Base-by-base conservation (phyloP, 2,113 vertebrate genomes). In the Isichthys henryi region DNA sequence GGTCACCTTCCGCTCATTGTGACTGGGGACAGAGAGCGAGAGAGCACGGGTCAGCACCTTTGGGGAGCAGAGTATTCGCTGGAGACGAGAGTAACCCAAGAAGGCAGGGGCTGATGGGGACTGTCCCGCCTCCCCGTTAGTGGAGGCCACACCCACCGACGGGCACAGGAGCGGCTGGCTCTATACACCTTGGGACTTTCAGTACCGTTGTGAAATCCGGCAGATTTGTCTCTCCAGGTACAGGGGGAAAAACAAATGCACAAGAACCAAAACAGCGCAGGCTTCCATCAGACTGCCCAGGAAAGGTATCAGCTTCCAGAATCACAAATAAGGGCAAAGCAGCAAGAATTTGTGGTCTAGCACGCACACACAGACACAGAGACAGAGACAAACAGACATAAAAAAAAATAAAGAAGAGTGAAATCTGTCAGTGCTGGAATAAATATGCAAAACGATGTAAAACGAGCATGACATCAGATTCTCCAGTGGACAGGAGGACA, bases 1-100 rank as follows among this genome's bases (percentile, higher is more conserved):
- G 91, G 97, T 99, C 93, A 99, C 98, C 96, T 99, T 99, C 93
- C 98, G 96, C 94, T 99, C 98, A 98, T 99, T 99, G 89, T 99
- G 98, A 93, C 98, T 99, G 92, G 49, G 17, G 87, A 92, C 39
- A 91, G 93, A 87, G 82, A 91, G 43, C 94, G 13, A 91, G 56
- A 92, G 35, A 91, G 52, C 88, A 9, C 87, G 8, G 66, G 91
- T 0, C 85, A 77, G 85, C 86, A 87, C 39, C 3, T 0, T 77
- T 0, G 66, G 66, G 3, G n/a, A 91, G 15, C 19, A 86, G 1
- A 0, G 23, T 66, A n/a, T 66, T 66, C n/a, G 53, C 53, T 58
- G 53, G 21, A 66, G 58, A 27, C 2, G 7, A 66, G 58, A 66
- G 58, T n/a, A 66, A 21, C 56, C 23, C 5, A 58, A 15, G 35